Percentiles rank a stretch among this genome's conserved stretches.
phyloP scores from a whole-genome alignment of 1,140 invertebrate genomes.

The Lanistes nyassanus region DNA sequence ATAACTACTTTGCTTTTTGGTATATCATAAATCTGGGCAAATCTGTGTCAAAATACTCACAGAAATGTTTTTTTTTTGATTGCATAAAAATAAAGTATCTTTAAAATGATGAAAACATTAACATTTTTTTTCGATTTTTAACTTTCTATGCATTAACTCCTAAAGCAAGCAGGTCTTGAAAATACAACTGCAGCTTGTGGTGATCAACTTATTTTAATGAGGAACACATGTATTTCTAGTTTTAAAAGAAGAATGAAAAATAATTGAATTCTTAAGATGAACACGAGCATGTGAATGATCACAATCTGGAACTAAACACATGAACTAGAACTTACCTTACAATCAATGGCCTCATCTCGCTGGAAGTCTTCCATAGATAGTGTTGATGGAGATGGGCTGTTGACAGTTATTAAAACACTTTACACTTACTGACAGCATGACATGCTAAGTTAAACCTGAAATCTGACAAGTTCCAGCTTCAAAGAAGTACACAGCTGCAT shows the following conservation, averaged over 20 bases:
- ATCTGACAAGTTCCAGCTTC: too few species aligned
- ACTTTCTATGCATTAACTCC: not conserved
- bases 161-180: not conserved
- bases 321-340: constrained; percentile 66
- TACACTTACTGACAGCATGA: too few species aligned
- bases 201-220: too few species aligned
- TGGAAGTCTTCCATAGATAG: constrained; percentile 84
- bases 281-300: too few species aligned
- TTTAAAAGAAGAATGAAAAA: too few species aligned
- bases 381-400: constrained; percentile 72
- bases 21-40: too few species aligned
- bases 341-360: constrained; percentile 85
- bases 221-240: too few species aligned
- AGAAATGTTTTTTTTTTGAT: not conserved
- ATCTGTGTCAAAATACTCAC: not conserved
- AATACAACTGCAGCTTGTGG: not conserved
- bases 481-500: too few species aligned
- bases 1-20: too few species aligned
- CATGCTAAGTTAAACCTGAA: too few species aligned
- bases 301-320: not conserved
- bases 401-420: not conserved
- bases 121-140: not conserved
- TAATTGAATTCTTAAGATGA: too few species aligned
- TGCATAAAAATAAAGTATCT: not conserved
- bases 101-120: not conserved